Percentiles rank a stretch among this genome's conserved stretches.
These are phyloP conservation scores for Perognathus longimembris DNA, from an alignment of 2,113 vertebrate species.

Conservation along the genomic window DNA sequence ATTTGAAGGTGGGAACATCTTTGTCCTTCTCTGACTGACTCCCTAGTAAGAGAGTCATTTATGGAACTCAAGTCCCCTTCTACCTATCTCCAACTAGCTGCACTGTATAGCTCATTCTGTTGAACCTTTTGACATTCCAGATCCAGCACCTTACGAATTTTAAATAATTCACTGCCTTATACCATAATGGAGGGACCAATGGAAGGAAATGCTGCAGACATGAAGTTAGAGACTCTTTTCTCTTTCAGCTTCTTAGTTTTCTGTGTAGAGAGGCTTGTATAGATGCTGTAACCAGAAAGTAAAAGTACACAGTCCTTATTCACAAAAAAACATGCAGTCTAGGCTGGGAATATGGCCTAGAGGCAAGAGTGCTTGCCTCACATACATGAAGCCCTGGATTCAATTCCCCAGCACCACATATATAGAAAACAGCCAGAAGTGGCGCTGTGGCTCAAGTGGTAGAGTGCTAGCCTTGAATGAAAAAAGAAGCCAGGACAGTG, in stretches of 20 bases:
- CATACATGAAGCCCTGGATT: no score
- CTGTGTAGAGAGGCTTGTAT: not conserved
- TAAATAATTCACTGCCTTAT: constrained; percentile 4
- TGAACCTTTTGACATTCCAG: not conserved
- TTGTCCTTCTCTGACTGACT: not conserved
- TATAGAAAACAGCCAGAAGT: no score
- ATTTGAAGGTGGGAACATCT: not conserved
- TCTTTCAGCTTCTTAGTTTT: not conserved
- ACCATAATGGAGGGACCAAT: not conserved
- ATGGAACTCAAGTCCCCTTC: not conserved
- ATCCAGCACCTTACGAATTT: constrained; percentile 6
- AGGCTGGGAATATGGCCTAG: no score
- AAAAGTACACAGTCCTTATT: not conserved
- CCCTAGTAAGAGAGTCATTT: not conserved
- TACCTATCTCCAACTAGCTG: not conserved
- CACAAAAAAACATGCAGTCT: not conserved
- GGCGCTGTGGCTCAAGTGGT: no score
- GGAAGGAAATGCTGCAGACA: not conserved
- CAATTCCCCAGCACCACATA: no score
- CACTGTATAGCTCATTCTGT: not conserved
- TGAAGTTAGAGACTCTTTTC: not conserved
- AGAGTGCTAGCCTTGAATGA: no score
- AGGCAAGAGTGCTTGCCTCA: no score
- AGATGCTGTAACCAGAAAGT: not conserved
- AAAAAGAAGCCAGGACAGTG: no score